Evolutionary conservation across 2,888 invertebrate species (phyloP), one percentile per base, ranked within the genome.

Genomic region (Mechanitis messenoides): DNA sequence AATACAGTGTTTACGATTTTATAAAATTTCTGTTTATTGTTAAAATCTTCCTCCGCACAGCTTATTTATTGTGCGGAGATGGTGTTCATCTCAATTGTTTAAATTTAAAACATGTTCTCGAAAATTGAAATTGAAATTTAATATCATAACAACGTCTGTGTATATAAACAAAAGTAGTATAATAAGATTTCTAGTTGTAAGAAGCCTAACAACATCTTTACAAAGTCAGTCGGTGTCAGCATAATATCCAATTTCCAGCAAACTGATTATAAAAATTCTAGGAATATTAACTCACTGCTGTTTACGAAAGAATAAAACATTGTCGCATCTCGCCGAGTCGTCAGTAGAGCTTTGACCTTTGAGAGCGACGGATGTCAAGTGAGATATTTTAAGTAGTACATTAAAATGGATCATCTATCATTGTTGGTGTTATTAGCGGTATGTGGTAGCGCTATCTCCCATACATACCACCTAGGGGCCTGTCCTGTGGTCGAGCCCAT

Each of bases 401-500:
- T 33, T 35, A 75, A 74, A 70, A 83, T 81, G 81, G 73, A 74
- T 63, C 72, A 71, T 66, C 68, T 74, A 31, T 66, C 73, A 3
- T 67, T 76, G 62, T 50, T 79, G 38, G 74, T 83, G 64, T 65
- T 85, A 56, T 66, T 84, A 35, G 77, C 79, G 54, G 45, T 84
- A 45, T 77, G 81, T 63, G 84, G 81, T 20, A 78, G 81, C 56
- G 87, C 73, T 1, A 63, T 78, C 5, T 87, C 91, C 4, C 95
- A 95, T 75, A 91, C 93, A 0, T 95, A 95, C 78, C 94, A 95
- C 72, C 83, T 95, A 68, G 95, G 95, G 20, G 86, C 87, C 12
- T 96, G 95, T 74, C 95, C 95, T 0, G 77, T 91, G 7, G 94
- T 95, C 2, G 94, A 95, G 69, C 94, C 95, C 0, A 91, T 94